Evolutionary conservation across 2,888 invertebrate species (phyloP).

Genomic region (Liopterus haemorrhoidalis): DNA sequence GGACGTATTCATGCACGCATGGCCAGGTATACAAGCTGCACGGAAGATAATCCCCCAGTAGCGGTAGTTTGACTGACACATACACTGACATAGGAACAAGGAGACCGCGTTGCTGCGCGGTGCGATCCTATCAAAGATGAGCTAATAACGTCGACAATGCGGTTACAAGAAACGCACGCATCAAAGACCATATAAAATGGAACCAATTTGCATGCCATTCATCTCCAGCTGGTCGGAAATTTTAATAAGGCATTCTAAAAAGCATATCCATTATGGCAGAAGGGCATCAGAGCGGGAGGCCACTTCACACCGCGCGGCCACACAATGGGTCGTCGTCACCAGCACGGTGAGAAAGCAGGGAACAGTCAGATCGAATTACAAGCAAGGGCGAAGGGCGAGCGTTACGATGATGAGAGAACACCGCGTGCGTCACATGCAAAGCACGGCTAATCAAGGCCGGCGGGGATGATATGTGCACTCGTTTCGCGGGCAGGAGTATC

Average conservation of each 20-base stretch:
- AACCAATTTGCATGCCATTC: constrained; percentile 48
- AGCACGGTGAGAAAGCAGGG: constrained; percentile 9
- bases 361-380: constrained; percentile 4
- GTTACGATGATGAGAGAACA: constrained; percentile 8
- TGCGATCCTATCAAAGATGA: no score
- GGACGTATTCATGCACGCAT: no score
- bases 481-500: background rate
- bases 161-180: no score
- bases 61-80: no score
- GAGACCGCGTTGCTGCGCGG: no score
- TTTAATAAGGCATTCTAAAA: constrained; percentile 48
- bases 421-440: constrained; percentile 14
- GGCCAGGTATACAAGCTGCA: no score
- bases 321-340: constrained; percentile 22
- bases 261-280: constrained; percentile 40
- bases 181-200: constrained; percentile 19
- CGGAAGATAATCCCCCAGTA: no score
- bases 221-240: constrained; percentile 49
- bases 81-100: no score
- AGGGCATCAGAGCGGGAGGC: constrained; percentile 11
- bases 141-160: no score
- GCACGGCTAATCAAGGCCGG: constrained; percentile 26
- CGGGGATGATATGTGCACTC: constrained; percentile 2
- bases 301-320: constrained; percentile 28
- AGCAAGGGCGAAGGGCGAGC: background rate